phyloP scores from a whole-genome alignment of 2,797 vertebrate species.

The Heterohyrax brucei region DNA sequence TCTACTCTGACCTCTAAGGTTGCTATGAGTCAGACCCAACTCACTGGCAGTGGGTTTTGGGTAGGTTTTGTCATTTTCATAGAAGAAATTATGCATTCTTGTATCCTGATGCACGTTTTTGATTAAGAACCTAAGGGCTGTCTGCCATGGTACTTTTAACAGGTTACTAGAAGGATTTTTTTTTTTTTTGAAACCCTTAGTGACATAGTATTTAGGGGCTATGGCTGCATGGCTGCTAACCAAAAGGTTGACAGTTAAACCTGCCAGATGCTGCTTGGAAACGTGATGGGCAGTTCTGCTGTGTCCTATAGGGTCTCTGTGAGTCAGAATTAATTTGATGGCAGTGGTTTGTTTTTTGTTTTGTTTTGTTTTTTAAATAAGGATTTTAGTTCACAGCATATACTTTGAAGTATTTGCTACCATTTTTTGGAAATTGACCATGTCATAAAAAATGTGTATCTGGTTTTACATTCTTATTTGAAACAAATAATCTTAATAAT shows the following conservation, averaged over 20 bases:
- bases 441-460: neutral
- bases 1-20: no score
- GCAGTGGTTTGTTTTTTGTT: no score
- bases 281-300: no score
- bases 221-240: no score
- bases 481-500: slow-evolving; percentile 40
- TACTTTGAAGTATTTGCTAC: slow-evolving; percentile 38
- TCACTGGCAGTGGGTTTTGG: no score
- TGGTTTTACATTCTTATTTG: slow-evolving; percentile 16
- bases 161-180: slow-evolving; percentile 23
- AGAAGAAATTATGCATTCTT: slow-evolving; percentile 26
- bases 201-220: no score
- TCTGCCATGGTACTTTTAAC: slow-evolving; percentile 9
- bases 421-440: neutral
- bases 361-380: neutral
- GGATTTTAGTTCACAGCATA: slow-evolving; percentile 56
- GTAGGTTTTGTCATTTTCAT: slow-evolving; percentile 31
- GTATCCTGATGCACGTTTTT: slow-evolving; percentile 5
- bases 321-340: no score
- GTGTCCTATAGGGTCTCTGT: no score
- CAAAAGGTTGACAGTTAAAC: no score
- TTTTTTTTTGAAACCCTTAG: no score
- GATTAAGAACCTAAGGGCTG: neutral
- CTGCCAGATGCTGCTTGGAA: no score
- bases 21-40: no score